Evolutionary conservation across 2,113 vertebrate genomes (phyloP).

Genomic region (Nansenia antarctica): DNA sequence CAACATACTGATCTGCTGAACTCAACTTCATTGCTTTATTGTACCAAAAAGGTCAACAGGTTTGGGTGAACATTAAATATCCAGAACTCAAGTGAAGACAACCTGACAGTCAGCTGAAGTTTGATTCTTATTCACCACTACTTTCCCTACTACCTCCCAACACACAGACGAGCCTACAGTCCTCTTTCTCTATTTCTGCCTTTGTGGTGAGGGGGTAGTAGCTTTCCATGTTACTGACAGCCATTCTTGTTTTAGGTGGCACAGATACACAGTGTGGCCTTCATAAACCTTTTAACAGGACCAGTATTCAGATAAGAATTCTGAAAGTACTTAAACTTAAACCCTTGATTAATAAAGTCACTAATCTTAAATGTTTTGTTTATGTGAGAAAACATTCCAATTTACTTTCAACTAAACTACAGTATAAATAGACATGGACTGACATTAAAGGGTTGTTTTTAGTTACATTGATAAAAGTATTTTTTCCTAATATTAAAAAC

Average conservation of each 20-base stretch:
- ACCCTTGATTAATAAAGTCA: no score
- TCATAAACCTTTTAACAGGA: constrained; percentile 39
- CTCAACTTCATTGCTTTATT: neutral
- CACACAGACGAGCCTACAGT: constrained; percentile 30
- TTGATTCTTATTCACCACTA: constrained; percentile 13
- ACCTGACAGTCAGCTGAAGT: constrained; percentile 33
- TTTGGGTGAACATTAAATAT: neutral
- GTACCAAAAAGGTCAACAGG: constrained; percentile 20
- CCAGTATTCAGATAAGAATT: constrained; percentile 45
- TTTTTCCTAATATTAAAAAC: neutral
- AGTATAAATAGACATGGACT: neutral
- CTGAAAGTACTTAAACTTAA: constrained; percentile 23
- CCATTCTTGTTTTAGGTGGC: constrained; percentile 55
- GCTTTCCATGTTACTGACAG: constrained; percentile 55
- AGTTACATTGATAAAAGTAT: no score
- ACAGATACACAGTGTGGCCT: constrained; percentile 52
- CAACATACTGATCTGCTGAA: neutral
- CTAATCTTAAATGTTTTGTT: constrained; percentile 15
- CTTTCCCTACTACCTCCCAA: constrained; percentile 9
- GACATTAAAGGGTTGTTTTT: neutral
- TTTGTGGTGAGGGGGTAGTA: constrained; percentile 40
- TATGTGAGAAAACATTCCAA: constrained; percentile 21
- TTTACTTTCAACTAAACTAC: constrained; percentile 20
- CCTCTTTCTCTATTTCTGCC: constrained; percentile 26
- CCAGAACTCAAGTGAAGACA: constrained; percentile 5